A percentile compares a stretch with the other conserved stretches of the same genome.
Conservation (phyloP, 2,113 vertebrate genomes). For the Rhinoptilus africanus region DNA sequence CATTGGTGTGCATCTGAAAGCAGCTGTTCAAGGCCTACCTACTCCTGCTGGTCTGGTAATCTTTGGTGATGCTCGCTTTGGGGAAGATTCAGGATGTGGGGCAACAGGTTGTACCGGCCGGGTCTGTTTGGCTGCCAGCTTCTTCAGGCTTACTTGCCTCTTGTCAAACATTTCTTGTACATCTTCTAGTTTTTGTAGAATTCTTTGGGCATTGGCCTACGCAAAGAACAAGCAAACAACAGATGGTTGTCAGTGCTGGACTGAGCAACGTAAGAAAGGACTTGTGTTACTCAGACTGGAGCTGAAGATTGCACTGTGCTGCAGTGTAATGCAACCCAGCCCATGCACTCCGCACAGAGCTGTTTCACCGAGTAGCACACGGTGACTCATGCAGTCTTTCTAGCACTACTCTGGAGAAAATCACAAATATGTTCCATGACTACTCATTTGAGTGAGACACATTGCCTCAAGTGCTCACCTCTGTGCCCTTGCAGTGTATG, state of each 20-base stretch:
- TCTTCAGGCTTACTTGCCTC: slow-evolving; percentile 89
- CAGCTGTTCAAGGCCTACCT: slow-evolving; percentile 66
- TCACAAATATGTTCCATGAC: background rate
- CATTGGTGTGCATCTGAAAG: background rate
- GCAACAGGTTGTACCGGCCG: slow-evolving; percentile 93
- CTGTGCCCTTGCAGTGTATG: background rate
- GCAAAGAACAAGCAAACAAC: background rate
- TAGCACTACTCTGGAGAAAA: background rate
- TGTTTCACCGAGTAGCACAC: background rate
- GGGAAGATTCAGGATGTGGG: slow-evolving; percentile 91
- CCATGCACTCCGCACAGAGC: background rate
- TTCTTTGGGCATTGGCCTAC: slow-evolving; percentile 82
- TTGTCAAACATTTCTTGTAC: slow-evolving; percentile 95
- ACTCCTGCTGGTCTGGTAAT: slow-evolving; percentile 67
- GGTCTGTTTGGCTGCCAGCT: slow-evolving; percentile 90
- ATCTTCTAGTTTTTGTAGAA: slow-evolving; percentile 84
- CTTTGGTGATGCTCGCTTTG: slow-evolving; percentile 84
- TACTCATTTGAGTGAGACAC: background rate
- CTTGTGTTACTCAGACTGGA: background rate
- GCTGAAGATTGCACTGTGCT: background rate
- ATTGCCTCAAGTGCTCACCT: background rate
- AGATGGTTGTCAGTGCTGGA: background rate
- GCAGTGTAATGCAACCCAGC: background rate
- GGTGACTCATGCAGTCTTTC: background rate
- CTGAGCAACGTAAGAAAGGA: background rate